A percentile compares a stretch with the other conserved stretches of the same genome.
phyloP scores from a whole-genome alignment of 1,140 invertebrate genomes.

The Coptotermes formosanus region DNA sequence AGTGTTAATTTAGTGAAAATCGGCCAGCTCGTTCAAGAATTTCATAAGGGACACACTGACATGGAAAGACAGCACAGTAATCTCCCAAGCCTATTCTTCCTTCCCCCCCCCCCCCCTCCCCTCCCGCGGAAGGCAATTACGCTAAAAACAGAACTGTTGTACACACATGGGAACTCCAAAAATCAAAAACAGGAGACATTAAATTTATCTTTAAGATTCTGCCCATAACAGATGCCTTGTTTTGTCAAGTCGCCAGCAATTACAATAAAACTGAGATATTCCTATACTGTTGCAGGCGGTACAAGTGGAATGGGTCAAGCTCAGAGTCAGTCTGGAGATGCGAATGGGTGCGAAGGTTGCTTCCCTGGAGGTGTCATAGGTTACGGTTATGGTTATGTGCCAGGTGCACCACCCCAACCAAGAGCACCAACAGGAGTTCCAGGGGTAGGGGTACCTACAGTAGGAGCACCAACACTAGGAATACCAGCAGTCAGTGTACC shows the following conservation, averaged over 20 bases:
- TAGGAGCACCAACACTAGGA: constrained; percentile 34
- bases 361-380: constrained; percentile 23
- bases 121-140: no score
- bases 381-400: not conserved
- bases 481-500: constrained; percentile 27
- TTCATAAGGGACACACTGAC: no score
- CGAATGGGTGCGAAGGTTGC: constrained; percentile 49
- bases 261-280: not conserved
- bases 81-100: no score
- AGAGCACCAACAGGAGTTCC: constrained; percentile 29
- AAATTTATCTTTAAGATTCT: no score
- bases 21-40: no score
- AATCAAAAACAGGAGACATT: no score
- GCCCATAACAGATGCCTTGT: no score
- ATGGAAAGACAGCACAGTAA: no score
- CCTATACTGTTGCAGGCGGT: constrained; percentile 53
- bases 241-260: not conserved
- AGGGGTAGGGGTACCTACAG: constrained; percentile 34
- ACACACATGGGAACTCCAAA: no score
- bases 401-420: not conserved
- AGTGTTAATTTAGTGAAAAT: no score
- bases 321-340: constrained; percentile 62
- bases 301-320: constrained; percentile 76
- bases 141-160: no score
- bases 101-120: no score